phyloP scores from a whole-genome alignment of 2,113 vertebrate species.

The Coptodon rendalli region DNA sequence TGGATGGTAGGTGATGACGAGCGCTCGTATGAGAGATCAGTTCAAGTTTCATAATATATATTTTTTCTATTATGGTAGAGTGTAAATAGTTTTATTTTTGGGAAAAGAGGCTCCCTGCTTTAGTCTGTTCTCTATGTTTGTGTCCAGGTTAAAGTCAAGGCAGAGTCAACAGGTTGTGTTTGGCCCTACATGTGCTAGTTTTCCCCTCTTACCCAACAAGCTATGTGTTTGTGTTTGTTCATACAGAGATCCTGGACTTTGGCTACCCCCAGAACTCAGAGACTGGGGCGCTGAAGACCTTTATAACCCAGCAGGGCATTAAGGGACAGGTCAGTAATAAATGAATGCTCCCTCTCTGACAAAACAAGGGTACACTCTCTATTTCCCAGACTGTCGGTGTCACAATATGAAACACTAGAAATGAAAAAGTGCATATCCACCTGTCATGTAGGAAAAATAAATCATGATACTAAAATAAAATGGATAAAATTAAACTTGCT shows the following conservation, averaged over 20 bases:
- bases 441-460: background rate
- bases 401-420: background rate
- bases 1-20: constrained; percentile 78
- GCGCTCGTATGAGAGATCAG: background rate
- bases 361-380: background rate
- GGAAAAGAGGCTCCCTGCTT: background rate
- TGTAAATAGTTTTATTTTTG: background rate
- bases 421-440: background rate
- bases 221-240: constrained; percentile 26
- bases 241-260: constrained; percentile 96
- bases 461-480: background rate
- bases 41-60: background rate
- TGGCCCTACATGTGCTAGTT: background rate
- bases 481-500: background rate
- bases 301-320: constrained; percentile 99
- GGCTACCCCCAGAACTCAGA: constrained; percentile 99
- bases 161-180: background rate
- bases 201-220: background rate
- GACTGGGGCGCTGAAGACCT: constrained; percentile 97
- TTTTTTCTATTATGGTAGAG: background rate
- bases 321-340: constrained; percentile 87
- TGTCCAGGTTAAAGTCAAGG: background rate
- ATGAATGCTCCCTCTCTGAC: background rate
- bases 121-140: background rate
- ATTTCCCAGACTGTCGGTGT: background rate